Evolutionary conservation across 2,113 vertebrate species (phyloP).

Genomic region (Dromaius novaehollandiae): DNA sequence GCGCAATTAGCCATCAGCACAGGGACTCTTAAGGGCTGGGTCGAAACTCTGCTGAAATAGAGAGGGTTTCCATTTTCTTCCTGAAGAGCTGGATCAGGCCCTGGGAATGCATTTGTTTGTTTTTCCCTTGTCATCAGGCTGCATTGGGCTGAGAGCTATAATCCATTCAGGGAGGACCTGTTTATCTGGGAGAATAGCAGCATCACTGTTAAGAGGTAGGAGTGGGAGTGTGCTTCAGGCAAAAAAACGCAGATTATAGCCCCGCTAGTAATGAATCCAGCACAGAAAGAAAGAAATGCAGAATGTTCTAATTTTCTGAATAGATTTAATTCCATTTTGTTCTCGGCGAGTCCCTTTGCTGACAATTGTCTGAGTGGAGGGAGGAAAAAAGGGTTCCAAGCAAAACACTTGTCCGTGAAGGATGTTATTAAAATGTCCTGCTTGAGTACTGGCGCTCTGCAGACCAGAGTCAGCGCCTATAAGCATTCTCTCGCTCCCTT

Average conservation of each 20-base stretch:
- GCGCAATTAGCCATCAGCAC: background rate
- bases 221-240: constrained; percentile 22
- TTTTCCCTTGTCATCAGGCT: constrained; percentile 17
- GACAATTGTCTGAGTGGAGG: constrained; percentile 34
- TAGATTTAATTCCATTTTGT: constrained; percentile 38
- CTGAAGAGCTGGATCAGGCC: background rate
- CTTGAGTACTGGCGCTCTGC: constrained; percentile 32
- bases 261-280: constrained; percentile 17
- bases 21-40: background rate
- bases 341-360: constrained; percentile 17
- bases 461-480: background rate
- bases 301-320: constrained; percentile 29
- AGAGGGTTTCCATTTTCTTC: background rate
- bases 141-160: constrained; percentile 13
- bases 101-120: constrained; percentile 47
- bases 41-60: background rate
- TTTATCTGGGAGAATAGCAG: constrained; percentile 38
- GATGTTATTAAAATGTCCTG: constrained; percentile 69
- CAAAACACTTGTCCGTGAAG: constrained; percentile 55
- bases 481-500: background rate
- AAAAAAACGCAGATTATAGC: constrained; percentile 23
- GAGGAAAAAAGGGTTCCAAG: constrained; percentile 35
- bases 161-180: constrained; percentile 7
- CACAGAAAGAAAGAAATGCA: constrained; percentile 28
- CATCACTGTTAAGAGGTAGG: constrained; percentile 14